Percentiles rank a stretch among this genome's conserved stretches.
Evolutionary conservation across 1,140 invertebrate genomes (phyloP).

Genomic region (Brachionus plicatilis): DNA sequence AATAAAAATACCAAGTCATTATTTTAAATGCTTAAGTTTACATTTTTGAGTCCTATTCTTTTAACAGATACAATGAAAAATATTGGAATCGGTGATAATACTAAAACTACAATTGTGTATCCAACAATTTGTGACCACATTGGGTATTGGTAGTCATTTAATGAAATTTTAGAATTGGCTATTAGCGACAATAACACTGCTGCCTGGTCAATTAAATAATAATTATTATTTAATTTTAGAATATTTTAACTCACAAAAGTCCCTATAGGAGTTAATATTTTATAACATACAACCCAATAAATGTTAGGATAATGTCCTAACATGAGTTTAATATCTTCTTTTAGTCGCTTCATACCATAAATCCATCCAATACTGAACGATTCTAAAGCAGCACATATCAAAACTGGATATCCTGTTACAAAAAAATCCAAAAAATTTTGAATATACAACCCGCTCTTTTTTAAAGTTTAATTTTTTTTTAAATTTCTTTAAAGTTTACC

Average conservation of each 20-base stretch:
- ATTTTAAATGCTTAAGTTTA: background rate
- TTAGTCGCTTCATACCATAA: slow-evolving; percentile 14
- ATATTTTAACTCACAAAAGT: background rate
- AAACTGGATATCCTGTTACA: slow-evolving; percentile 18
- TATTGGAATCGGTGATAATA: slow-evolving; percentile 28
- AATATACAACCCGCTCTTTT: slow-evolving; percentile 40
- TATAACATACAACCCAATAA: slow-evolving; percentile 19
- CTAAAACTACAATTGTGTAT: background rate
- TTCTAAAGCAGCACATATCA: slow-evolving; percentile 24
- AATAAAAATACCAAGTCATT: background rate
- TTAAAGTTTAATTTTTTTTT: background rate
- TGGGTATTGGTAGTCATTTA: slow-evolving; percentile 35
- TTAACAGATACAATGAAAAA: background rate
- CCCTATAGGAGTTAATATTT: slow-evolving; percentile 20
- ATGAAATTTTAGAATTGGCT: background rate
- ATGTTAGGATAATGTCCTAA: slow-evolving; percentile 10
- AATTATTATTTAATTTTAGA: background rate
- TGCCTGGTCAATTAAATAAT: background rate
- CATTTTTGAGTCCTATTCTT: background rate
- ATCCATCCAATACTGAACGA: background rate
- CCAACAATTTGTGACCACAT: slow-evolving; percentile 5
- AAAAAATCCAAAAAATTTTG: slow-evolving; percentile 18
- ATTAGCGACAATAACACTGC: slow-evolving; percentile 3
- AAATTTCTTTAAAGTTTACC: background rate
- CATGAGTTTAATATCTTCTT: slow-evolving; percentile 34